Percentiles rank a stretch among this genome's conserved stretches.
Evolutionary conservation across 2,797 vertebrate species (phyloP).

Genomic region (Pangasius sanitwongsei): DNA sequence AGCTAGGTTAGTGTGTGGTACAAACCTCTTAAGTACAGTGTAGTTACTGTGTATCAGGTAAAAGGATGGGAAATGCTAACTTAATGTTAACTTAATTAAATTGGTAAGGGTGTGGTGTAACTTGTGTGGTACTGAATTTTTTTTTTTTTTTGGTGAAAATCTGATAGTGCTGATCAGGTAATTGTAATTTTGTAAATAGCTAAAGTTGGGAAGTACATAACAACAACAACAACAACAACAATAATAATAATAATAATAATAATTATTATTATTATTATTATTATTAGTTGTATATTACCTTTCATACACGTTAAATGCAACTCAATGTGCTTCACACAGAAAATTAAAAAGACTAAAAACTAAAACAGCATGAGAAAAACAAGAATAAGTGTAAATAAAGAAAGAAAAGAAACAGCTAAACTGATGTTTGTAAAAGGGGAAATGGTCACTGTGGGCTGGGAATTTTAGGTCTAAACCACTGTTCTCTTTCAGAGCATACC

Average conservation of each 20-base stretch:
- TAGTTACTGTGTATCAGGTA: no score
- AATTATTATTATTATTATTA: no score
- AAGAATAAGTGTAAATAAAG: no score
- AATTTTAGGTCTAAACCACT: not conserved
- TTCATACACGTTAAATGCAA: not conserved
- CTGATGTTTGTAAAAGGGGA: not conserved
- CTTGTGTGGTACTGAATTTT: no score
- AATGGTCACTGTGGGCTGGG: not conserved
- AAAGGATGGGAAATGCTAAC: not conserved
- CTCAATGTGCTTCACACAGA: not conserved
- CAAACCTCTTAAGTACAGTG: not conserved
- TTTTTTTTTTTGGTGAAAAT: no score
- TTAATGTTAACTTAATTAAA: not conserved
- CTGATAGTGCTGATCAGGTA: no score
- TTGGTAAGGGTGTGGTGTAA: no score
- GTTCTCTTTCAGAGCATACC: constrained; percentile 61
- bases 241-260: not conserved
- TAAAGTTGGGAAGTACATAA: not conserved
- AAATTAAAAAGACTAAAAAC: not conserved
- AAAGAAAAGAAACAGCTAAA: not conserved
- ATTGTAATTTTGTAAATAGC: no score
- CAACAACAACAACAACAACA: not conserved
- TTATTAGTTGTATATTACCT: no score
- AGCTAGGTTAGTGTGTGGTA: not conserved
- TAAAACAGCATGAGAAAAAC: no score